Conservation (phyloP, 2,888 invertebrate genomes). For the Nomada fabriciana region DNA sequence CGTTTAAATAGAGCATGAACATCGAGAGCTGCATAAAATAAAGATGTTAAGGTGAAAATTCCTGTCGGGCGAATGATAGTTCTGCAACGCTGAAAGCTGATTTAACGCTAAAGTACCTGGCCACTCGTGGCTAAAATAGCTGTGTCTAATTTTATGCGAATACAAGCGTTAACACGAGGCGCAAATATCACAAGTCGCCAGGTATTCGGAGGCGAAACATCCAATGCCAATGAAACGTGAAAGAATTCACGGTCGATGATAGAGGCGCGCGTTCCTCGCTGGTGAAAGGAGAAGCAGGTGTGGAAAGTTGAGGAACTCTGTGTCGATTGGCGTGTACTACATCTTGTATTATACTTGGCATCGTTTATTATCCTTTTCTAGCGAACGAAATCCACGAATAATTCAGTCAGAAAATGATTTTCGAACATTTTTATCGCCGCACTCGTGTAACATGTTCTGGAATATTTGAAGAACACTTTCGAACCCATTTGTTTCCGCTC, state of each 20-base stretch:
- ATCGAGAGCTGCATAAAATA: too few relatives aligned
- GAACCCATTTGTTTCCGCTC: too few relatives aligned
- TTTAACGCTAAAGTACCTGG: neutral
- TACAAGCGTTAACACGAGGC: conserved; percentile 22
- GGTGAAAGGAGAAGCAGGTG: conserved; percentile 53
- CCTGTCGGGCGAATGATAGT: too few relatives aligned
- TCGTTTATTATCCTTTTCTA: conserved; percentile 3
- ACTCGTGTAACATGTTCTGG: too few relatives aligned
- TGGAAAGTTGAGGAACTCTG: conserved; percentile 24
- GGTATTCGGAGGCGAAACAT: conserved; percentile 42
- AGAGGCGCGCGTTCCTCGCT: conserved; percentile 2
- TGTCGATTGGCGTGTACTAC: conserved; percentile 20
- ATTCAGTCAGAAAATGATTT: too few relatives aligned
- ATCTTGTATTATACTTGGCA: neutral
- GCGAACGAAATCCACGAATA: too few relatives aligned
- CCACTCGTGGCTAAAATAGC: neutral
- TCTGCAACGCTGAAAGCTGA: neutral
- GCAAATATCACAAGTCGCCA: conserved; percentile 42
- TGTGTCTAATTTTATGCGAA: conserved; percentile 25
- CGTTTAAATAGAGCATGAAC: neutral
- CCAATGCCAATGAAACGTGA: conserved; percentile 48
- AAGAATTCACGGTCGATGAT: conserved; percentile 52
- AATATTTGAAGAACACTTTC: too few relatives aligned
- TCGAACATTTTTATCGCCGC: too few relatives aligned
- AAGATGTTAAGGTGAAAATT: too few relatives aligned